A percentile compares a stretch with the other conserved stretches of the same genome.
phyloP scores from a whole-genome alignment of 2,113 vertebrate species.

The Pangasianodon gigas region DNA sequence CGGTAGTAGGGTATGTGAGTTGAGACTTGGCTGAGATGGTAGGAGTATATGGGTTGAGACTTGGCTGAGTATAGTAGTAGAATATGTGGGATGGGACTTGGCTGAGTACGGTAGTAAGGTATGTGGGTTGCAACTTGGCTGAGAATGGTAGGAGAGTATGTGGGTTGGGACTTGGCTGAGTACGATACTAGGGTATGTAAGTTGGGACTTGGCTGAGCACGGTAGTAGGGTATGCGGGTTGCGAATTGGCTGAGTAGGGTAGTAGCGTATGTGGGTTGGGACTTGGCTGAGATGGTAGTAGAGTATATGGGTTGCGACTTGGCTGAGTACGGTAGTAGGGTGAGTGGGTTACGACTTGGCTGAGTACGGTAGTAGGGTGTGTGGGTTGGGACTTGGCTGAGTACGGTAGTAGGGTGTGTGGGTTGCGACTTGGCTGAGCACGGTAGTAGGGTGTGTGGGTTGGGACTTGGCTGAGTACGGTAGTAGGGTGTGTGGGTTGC shows the following conservation, averaged over 20 bases:
- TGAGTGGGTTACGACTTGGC: too few relatives aligned
- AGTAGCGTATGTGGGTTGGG: background rate
- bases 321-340: background rate
- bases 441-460: background rate
- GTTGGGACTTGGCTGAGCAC: background rate
- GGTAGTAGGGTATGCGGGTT: background rate
- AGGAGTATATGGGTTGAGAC: background rate
- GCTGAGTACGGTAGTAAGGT: background rate
- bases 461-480: background rate
- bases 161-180: background rate
- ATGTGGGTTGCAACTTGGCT: too few relatives aligned
- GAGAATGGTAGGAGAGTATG: too few relatives aligned
- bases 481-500: background rate
- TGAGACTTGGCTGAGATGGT: background rate
- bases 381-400: background rate
- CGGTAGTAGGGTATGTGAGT: background rate
- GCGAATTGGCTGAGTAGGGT: background rate
- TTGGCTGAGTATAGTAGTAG: background rate
- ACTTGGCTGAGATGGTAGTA: too few relatives aligned
- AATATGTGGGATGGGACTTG: background rate
- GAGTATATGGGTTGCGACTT: background rate
- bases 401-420: background rate
- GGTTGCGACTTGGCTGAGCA: background rate
- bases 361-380: background rate
- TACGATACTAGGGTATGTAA: background rate